Percentiles rank a stretch among this genome's conserved stretches.
phyloP scores from a whole-genome alignment of 2,113 vertebrate species.

The Chaetorhynchus papuensis region DNA sequence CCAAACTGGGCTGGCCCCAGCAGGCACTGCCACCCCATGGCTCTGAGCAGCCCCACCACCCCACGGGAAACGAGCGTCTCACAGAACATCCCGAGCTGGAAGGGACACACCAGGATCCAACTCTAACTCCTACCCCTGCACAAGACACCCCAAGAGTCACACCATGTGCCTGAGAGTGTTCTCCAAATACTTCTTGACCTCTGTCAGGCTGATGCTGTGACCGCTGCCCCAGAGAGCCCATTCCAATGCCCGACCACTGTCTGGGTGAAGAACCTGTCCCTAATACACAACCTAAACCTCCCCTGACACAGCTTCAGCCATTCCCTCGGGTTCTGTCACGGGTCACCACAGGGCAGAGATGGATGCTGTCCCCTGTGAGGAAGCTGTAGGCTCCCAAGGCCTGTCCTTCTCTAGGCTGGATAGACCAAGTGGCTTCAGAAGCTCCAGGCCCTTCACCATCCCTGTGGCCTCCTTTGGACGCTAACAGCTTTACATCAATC shows the following conservation, averaged over 20 bases:
- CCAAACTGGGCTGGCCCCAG: background rate
- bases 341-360: background rate
- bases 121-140: background rate
- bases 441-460: background rate
- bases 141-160: background rate
- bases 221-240: background rate
- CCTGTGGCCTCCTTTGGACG: accelerated
- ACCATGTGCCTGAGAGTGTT: accelerated
- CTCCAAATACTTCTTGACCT: background rate
- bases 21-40: background rate
- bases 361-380: background rate
- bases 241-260: background rate
- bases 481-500: background rate
- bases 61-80: accelerated
- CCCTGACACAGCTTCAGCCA: background rate
- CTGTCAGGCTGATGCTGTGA: background rate
- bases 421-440: background rate
- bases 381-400: background rate
- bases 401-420: background rate
- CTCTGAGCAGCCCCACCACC: background rate
- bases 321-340: background rate
- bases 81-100: background rate
- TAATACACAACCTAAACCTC: accelerated
- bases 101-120: background rate
- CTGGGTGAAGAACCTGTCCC: background rate